Percentiles rank a stretch among this genome's conserved stretches.
phyloP scores from a whole-genome alignment of 2,797 vertebrate genomes.

The Triplophysa bombifrons region DNA sequence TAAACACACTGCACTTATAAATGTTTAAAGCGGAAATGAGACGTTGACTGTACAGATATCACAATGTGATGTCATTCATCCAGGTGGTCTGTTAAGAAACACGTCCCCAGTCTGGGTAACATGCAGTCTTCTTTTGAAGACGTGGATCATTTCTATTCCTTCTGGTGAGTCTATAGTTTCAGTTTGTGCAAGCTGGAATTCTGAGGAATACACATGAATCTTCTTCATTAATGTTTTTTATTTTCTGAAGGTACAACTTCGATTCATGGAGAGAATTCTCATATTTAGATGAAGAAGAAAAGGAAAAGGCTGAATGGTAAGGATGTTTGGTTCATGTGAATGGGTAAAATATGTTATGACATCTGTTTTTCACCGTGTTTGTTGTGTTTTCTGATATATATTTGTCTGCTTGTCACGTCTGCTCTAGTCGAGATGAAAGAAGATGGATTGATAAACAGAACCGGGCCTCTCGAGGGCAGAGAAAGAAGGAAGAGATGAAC shows the following conservation, averaged over 20 bases:
- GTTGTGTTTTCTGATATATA: neutral
- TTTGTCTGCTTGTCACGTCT: neutral
- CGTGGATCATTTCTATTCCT: conserved; percentile 96
- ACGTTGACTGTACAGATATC: neutral
- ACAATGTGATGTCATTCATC: neutral
- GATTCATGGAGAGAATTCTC: conserved; percentile 99
- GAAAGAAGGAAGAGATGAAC: conserved; percentile 99
- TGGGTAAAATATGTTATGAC: neutral
- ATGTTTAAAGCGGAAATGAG: neutral
- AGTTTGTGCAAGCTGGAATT: neutral
- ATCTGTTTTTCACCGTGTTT: neutral
- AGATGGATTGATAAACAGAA: conserved; percentile 99
- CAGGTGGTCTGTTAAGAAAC: conserved; percentile 94
- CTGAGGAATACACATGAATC: neutral
- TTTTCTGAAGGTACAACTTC: conserved; percentile 91
- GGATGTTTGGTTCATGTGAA: neutral
- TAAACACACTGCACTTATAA: conserved; percentile 52
- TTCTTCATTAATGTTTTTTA: neutral
- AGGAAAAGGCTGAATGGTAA: conserved; percentile 99
- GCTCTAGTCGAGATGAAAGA: conserved; percentile 90
- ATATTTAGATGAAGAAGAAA: conserved; percentile 98
- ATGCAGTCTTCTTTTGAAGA: conserved; percentile 91
- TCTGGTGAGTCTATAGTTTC: conserved; percentile 83
- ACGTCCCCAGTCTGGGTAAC: conserved; percentile 86
- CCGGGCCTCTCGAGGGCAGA: conserved; percentile 88